Evolutionary conservation across 1,140 invertebrate species (phyloP).

Genomic region (Bradynema listronoti): DNA sequence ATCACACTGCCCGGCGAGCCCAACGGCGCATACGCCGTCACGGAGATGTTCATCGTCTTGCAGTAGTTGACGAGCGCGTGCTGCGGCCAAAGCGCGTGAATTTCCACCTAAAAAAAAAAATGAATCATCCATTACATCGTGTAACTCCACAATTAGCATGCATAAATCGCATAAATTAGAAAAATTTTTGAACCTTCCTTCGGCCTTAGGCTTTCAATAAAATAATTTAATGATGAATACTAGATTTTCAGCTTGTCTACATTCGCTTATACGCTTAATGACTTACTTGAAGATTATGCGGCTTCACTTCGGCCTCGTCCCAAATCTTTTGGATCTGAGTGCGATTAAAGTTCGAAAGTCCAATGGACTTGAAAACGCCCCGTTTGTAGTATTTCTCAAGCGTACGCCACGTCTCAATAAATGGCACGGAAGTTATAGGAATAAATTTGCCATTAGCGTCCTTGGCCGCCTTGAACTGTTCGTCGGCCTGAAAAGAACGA

Average conservation of each 20-base stretch:
- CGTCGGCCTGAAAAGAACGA: conserved; percentile 15
- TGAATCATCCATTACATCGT: background rate
- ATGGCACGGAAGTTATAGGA: conserved; percentile 18
- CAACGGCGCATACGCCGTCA: conserved; percentile 58
- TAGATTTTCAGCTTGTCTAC: conserved; percentile 46
- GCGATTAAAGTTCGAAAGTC: conserved; percentile 62
- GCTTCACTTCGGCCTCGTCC: conserved; percentile 33
- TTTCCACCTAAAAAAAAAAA: conserved; percentile 38
- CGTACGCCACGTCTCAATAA: conserved; percentile 38
- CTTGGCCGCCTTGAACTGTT: background rate
- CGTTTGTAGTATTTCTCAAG: conserved; percentile 57
- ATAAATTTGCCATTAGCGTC: conserved; percentile 28
- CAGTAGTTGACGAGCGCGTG: conserved; percentile 44
- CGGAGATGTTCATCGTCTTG: conserved; percentile 46
- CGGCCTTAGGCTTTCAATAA: background rate
- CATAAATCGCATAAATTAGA: background rate
- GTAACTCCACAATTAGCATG: background rate
- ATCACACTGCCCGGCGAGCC: conserved; percentile 52
- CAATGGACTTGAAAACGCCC: conserved; percentile 58
- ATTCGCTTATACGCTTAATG: background rate
- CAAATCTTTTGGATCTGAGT: conserved; percentile 66
- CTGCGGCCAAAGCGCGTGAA: conserved; percentile 34
- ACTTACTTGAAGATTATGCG: conserved; percentile 30
- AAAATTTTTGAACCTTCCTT: background rate
- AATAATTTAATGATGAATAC: conserved; percentile 23